phyloP scores from a whole-genome alignment of 1,140 invertebrate species.

The Brachionus calyciflorus region DNA sequence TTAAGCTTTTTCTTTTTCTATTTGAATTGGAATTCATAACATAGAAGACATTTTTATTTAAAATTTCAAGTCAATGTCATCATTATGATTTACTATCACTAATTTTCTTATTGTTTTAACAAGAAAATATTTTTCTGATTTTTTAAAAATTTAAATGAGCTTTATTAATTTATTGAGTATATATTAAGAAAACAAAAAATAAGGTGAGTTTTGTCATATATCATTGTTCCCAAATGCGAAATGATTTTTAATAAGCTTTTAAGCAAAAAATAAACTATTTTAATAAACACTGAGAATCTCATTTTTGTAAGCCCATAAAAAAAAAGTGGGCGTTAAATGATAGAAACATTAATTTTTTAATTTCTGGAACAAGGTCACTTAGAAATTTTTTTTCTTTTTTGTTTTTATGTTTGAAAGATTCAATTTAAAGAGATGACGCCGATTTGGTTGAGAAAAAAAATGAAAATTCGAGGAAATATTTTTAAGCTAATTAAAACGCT shows the following conservation, averaged over 20 bases:
- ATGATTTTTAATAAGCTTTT: slow-evolving; percentile 4
- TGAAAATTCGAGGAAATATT: slow-evolving; percentile 25
- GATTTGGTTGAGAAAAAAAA: slow-evolving; percentile 16
- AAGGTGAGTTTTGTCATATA: background rate
- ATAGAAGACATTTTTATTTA: too few relatives aligned
- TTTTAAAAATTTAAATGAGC: background rate
- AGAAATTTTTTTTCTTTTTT: too few relatives aligned
- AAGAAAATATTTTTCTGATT: background rate
- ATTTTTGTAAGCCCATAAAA: too few relatives aligned
- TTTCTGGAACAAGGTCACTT: slow-evolving; percentile 18
- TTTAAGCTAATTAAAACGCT: slow-evolving; percentile 25
- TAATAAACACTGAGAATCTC: background rate
- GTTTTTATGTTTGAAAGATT: too few relatives aligned
- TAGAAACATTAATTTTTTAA: slow-evolving; percentile 17
- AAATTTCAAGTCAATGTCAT: too few relatives aligned
- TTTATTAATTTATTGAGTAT: slow-evolving; percentile 24
- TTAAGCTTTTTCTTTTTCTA: too few relatives aligned
- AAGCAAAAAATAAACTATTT: slow-evolving; percentile 38
- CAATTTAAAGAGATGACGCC: background rate
- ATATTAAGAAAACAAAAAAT: too few relatives aligned
- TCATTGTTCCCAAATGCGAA: background rate
- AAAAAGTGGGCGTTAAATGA: slow-evolving; percentile 21
- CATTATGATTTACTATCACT: too few relatives aligned
- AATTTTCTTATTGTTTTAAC: slow-evolving; percentile 10
- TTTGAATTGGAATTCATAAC: too few relatives aligned